Evolutionary conservation across 2,888 invertebrate genomes (phyloP).

Genomic region (Papilio demoleus): DNA sequence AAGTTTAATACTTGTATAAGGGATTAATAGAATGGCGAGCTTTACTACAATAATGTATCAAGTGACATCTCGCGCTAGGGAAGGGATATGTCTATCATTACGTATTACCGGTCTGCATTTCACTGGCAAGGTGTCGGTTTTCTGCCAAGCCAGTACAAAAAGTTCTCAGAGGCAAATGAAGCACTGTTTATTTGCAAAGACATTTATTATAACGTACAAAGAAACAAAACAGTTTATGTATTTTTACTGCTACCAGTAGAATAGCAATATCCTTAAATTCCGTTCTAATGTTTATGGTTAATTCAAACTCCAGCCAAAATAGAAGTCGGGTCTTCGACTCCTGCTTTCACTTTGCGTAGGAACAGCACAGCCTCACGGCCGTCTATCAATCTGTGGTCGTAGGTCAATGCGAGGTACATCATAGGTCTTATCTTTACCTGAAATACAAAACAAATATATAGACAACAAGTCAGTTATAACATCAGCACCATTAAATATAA

Average conservation of each 20-base stretch:
- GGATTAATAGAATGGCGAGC: too few relatives aligned
- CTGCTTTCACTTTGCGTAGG: constrained; percentile 96
- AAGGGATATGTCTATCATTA: too few relatives aligned
- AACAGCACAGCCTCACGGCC: constrained; percentile 99
- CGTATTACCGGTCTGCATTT: too few relatives aligned
- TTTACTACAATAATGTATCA: too few relatives aligned
- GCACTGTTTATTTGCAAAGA: constrained; percentile 1
- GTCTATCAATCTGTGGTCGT: constrained; percentile 99
- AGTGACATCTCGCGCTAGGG: too few relatives aligned
- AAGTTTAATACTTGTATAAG: too few relatives aligned
- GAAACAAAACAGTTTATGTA: constrained; percentile 9
- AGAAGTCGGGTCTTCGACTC: constrained; percentile 98
- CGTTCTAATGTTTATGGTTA: not conserved
- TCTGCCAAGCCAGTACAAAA: too few relatives aligned
- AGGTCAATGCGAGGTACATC: constrained; percentile 99
- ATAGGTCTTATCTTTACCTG: constrained; percentile 99
- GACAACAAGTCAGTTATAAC: not conserved
- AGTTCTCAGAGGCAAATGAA: not conserved
- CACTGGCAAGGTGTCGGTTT: too few relatives aligned
- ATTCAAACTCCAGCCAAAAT: constrained; percentile 95
- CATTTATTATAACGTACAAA: constrained; percentile 12
- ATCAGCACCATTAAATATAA: too few relatives aligned
- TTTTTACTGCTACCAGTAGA: constrained; percentile 6
- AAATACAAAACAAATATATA: constrained; percentile 50
- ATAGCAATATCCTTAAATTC: constrained; percentile 22